phyloP scores from a whole-genome alignment of 2,113 vertebrate species.

The Chroicocephalus ridibundus region DNA sequence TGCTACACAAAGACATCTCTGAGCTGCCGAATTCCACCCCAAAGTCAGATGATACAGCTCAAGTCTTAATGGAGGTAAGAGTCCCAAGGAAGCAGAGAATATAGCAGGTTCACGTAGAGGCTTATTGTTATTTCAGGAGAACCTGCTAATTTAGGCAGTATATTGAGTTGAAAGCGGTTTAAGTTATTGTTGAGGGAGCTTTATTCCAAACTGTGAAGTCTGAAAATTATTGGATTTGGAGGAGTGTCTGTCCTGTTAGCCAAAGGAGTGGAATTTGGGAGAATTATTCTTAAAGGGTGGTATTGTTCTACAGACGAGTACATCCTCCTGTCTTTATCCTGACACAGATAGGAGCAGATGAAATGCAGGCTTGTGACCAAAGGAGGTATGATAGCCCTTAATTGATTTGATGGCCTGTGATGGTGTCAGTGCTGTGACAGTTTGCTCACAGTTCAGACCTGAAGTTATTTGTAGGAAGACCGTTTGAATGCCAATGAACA shows the following conservation, averaged over 20 bases:
- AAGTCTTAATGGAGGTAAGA: neutral
- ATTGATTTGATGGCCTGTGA: neutral
- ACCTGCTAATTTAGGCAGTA: neutral
- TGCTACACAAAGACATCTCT: neutral
- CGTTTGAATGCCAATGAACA: neutral
- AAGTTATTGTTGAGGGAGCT: neutral
- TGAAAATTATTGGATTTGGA: neutral
- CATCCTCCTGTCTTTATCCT: neutral
- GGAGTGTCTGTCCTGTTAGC: neutral
- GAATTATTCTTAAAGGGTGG: neutral
- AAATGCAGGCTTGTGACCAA: neutral
- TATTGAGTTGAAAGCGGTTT: neutral
- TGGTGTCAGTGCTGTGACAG: neutral
- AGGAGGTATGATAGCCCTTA: neutral
- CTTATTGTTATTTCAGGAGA: neutral
- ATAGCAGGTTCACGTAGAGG: neutral
- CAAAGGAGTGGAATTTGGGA: neutral
- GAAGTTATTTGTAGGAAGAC: neutral
- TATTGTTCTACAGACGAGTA: neutral
- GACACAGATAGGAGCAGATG: neutral
- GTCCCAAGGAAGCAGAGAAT: neutral
- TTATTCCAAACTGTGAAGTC: neutral
- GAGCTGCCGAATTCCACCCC: neutral
- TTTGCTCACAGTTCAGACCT: neutral
- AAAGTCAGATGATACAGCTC: neutral